Conservation (phyloP, 2,797 vertebrate genomes). For the Jordanella pulchra region DNA sequence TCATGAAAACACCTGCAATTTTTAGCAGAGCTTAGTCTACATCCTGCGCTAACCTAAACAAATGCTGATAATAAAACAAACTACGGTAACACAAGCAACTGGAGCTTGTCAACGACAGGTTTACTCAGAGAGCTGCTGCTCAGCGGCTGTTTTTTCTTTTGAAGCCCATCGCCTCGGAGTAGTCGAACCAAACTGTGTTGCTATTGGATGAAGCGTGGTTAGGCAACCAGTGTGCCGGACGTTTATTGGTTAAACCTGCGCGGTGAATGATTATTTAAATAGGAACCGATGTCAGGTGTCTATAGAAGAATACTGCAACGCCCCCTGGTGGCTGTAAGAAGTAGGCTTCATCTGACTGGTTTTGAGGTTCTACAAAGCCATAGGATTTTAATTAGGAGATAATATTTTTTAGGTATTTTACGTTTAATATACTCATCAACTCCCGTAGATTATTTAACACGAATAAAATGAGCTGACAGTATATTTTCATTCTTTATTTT, state of each 20-base stretch:
- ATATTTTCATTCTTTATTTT: neutral
- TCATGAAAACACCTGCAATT: neutral
- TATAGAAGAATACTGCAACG: neutral
- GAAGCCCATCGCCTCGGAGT: conserved; percentile 45
- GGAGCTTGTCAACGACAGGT: neutral
- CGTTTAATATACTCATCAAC: neutral
- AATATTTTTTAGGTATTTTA: neutral
- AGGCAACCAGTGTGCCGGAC: conserved; percentile 63
- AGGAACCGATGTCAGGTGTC: conserved; percentile 34
- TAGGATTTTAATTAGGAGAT: too few species aligned
- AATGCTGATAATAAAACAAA: neutral
- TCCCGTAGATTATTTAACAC: neutral
- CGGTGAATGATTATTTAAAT: conserved; percentile 45
- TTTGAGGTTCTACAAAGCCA: neutral
- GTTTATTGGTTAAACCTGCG: conserved; percentile 63
- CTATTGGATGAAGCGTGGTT: conserved; percentile 73
- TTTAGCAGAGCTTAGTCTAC: neutral
- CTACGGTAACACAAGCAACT: neutral
- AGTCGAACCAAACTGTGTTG: conserved; percentile 44
- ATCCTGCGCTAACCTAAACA: neutral
- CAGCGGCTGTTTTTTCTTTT: conserved; percentile 48
- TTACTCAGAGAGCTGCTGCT: neutral
- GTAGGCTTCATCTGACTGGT: neutral
- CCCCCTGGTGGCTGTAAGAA: neutral
- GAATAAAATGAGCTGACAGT: neutral